Conservation (phyloP, 2,888 invertebrate species). For the Pseudoips prasinana region DNA sequence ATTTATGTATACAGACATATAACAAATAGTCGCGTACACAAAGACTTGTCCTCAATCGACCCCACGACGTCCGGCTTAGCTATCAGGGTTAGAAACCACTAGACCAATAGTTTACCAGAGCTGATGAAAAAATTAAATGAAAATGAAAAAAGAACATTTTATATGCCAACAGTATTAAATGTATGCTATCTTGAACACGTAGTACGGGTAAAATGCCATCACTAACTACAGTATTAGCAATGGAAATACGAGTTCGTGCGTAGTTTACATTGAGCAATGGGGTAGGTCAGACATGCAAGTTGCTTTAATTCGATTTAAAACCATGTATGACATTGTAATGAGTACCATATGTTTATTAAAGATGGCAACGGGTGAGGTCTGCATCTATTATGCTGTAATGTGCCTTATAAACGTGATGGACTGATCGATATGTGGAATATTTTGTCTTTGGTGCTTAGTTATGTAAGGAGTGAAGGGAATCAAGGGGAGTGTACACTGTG, state of each 20-base stretch:
- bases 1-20: too few relatives aligned
- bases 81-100: too few relatives aligned
- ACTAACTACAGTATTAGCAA: conserved; percentile 58
- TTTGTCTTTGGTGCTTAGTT: too few relatives aligned
- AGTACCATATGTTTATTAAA: conserved; percentile 9
- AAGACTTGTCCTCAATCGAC: too few relatives aligned
- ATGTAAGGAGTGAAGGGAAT: too few relatives aligned
- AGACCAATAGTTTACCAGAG: too few relatives aligned
- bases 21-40: too few relatives aligned
- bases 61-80: too few relatives aligned
- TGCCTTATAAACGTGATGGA: background rate
- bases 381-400: conserved; percentile 1
- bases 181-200: conserved; percentile 17
- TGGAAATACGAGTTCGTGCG: conserved; percentile 65
- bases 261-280: conserved; percentile 63
- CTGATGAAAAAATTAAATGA: too few relatives aligned
- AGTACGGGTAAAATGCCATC: conserved; percentile 42
- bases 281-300: conserved; percentile 72
- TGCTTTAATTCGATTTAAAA: conserved; percentile 45
- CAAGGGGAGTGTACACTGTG: too few relatives aligned
- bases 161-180: too few relatives aligned
- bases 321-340: conserved; percentile 22
- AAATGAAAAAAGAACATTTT: too few relatives aligned
- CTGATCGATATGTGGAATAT: background rate
- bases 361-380: background rate